phyloP scores from a whole-genome alignment of 2,113 vertebrate species.

The Gopherus flavomarginatus region DNA sequence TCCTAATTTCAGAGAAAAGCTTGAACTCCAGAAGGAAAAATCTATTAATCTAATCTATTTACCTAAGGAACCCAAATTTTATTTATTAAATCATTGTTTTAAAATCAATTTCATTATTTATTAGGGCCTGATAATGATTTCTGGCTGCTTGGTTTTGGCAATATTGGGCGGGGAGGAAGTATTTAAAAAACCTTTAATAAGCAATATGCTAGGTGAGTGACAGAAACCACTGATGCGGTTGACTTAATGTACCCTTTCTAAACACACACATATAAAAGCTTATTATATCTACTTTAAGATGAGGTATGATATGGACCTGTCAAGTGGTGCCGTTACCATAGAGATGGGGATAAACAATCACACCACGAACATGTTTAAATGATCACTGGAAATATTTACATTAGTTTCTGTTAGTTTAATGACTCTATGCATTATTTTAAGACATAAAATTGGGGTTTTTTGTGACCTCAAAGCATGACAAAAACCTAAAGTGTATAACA shows the following conservation, averaged over 20 bases:
- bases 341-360: background rate
- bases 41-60: background rate
- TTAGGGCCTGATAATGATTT: background rate
- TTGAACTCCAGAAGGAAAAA: background rate
- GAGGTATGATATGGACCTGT: background rate
- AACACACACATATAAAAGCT: too few relatives aligned
- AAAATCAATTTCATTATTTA: background rate
- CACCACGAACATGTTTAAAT: background rate
- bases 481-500: too few relatives aligned
- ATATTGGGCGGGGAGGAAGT: background rate
- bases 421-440: too few relatives aligned
- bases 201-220: background rate
- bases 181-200: background rate
- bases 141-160: background rate
- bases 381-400: background rate
- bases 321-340: background rate
- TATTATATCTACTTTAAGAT: too few relatives aligned
- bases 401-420: background rate
- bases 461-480: too few relatives aligned
- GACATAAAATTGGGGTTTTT: too few relatives aligned
- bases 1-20: background rate
- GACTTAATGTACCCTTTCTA: background rate
- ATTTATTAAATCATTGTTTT: background rate
- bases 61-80: background rate
- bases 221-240: background rate